Evolutionary conservation across 2,113 vertebrate species (phyloP), one percentile per base, ranked within the genome.

Genomic region (Urocolius indicus): DNA sequence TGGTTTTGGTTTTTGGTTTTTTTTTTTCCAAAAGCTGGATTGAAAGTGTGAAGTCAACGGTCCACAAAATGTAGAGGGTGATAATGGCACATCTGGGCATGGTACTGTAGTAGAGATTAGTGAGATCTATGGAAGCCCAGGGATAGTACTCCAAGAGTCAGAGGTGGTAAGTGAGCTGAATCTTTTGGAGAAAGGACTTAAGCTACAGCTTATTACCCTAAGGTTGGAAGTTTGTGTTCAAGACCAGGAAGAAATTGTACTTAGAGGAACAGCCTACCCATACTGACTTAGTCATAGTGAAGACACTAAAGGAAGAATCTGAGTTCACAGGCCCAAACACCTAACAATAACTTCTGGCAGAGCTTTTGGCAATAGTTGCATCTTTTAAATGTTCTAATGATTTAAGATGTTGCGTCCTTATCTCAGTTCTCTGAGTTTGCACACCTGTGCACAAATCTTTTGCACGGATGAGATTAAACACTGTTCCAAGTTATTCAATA

Each of bases 301-400:
- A 78, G 71, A 95, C 84, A 48, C 84, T 84, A 93, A 84, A 89
- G n/a, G 67, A 91, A 71, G 71, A 78, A 49, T 88, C 36, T 15
- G 81, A 89, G 14, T 54, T 75, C 12, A 4, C 34, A 62, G 63
- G 38, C 89, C 68, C 71, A 51, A 51, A 41, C 43, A 87, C 21
- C 41, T 66, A 10, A 58, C 51, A 34, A 27, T 71, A 90, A 73
- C 38, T 69, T 66, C 34, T 36, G 49, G 41, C 32, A 38, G 62
- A 76, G 19, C 23, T 72, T 63, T 38, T 87, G 34, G 57, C 58
- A 78, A 19, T 26, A 73, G 65, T 48, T 68, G 16, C 5, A 32
- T 68, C 32, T 89, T 84, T 34, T 29, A 71, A 76, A 19, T 93
- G 51, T 79, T 65, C 51, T 82, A 21, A 21, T 79, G 54, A 48